Percentiles rank a stretch among this genome's conserved stretches.
These are phyloP conservation scores for Rafetus swinhoei DNA, from an alignment of 2,113 vertebrate species.

Conservation along the genomic window DNA sequence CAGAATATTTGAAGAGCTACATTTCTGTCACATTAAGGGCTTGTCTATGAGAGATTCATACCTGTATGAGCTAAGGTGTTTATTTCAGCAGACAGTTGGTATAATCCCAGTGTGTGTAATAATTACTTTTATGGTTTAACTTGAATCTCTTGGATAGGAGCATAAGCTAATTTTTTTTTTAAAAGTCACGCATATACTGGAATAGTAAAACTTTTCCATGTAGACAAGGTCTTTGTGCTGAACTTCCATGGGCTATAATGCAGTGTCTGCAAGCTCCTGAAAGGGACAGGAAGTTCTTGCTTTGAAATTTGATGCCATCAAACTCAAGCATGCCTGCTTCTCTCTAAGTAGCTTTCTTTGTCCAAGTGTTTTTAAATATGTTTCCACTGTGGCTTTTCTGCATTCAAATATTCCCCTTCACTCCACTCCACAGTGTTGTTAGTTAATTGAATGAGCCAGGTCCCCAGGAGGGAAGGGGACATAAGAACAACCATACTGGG, in stretches of 20 bases:
- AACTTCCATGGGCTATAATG: not conserved
- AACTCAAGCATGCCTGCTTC: constrained; percentile 29
- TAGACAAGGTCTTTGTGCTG: not conserved
- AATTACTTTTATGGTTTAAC: not conserved
- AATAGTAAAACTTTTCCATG: not conserved
- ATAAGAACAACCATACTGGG: too few relatives aligned
- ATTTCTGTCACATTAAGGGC: not conserved
- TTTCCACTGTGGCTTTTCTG: not conserved
- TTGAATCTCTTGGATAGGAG: not conserved
- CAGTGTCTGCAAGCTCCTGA: not conserved
- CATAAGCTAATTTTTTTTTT: not conserved
- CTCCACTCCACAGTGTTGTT: constrained; percentile 21
- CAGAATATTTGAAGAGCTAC: not conserved
- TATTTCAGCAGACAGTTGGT: not conserved
- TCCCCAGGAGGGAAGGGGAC: too few relatives aligned
- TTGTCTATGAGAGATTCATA: not conserved
- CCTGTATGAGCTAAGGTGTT: not conserved
- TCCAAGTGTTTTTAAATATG: constrained; percentile 56
- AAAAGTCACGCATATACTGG: too few relatives aligned
- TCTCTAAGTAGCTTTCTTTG: constrained; percentile 36
- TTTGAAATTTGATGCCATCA: not conserved
- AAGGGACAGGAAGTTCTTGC: not conserved
- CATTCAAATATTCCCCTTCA: constrained; percentile 38
- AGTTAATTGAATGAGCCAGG: not conserved
- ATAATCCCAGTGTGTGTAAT: not conserved